Evolutionary conservation across 1,140 invertebrate species (phyloP).

Genomic region (Venustaconcha ellipsiformis): DNA sequence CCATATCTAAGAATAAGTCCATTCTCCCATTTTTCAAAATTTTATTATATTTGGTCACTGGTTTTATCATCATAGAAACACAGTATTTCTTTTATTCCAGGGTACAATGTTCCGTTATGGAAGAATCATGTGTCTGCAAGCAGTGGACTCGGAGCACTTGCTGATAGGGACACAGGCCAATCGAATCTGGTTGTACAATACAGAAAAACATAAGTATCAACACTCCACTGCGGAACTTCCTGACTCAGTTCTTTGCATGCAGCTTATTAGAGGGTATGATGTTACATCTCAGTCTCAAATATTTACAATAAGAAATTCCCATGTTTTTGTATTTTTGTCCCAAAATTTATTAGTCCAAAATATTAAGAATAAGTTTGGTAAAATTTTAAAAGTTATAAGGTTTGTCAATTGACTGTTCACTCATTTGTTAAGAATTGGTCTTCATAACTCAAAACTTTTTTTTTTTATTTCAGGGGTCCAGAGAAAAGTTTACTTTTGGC

Average conservation of each 20-base stretch:
- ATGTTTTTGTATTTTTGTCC: neutral
- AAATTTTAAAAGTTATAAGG: too few species aligned
- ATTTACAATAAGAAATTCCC: neutral
- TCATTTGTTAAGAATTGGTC: neutral
- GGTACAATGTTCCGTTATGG: constrained; percentile 47
- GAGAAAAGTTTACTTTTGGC: constrained; percentile 43
- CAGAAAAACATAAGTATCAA: constrained; percentile 21
- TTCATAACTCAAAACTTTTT: neutral
- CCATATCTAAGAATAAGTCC: too few species aligned
- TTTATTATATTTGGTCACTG: too few species aligned
- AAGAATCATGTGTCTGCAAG: constrained; percentile 48
- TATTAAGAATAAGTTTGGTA: too few species aligned
- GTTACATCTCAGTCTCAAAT: neutral
- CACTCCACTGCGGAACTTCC: constrained; percentile 39
- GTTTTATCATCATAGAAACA: too few species aligned
- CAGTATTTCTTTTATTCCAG: constrained; percentile 9
- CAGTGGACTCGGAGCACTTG: constrained; percentile 35
- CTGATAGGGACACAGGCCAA: constrained; percentile 52
- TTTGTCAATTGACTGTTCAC: neutral
- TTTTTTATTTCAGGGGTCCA: constrained; percentile 24
- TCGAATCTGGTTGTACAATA: constrained; percentile 51
- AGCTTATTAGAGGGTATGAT: constrained; percentile 37
- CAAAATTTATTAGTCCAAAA: neutral
- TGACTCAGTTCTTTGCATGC: constrained; percentile 50
- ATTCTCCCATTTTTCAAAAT: too few species aligned